Conservation (phyloP, 2,113 vertebrate species). For the Holacanthus passer region DNA sequence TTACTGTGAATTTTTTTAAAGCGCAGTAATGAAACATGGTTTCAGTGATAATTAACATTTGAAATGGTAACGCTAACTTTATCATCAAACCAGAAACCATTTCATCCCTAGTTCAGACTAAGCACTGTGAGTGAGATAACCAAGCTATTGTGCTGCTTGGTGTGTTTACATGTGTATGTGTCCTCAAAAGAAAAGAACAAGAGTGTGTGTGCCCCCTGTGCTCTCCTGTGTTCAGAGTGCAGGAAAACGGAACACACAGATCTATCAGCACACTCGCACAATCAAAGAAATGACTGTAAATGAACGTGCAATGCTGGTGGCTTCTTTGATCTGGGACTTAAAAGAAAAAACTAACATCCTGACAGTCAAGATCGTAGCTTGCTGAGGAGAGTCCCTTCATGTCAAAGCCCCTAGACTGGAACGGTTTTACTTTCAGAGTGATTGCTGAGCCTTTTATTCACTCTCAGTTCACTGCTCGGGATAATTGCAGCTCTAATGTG, state of each 20-base stretch:
- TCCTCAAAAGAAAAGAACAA: constrained; percentile 13
- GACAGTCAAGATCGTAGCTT: neutral
- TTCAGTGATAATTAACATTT: too few species aligned
- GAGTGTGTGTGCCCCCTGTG: neutral
- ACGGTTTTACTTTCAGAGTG: neutral
- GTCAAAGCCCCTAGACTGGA: neutral
- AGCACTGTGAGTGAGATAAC: neutral
- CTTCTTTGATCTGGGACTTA: neutral
- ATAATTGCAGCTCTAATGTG: constrained; percentile 36
- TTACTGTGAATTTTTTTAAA: too few species aligned
- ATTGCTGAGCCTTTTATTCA: neutral
- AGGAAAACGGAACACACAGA: constrained; percentile 16
- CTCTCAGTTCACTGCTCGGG: neutral
- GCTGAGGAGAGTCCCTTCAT: neutral
- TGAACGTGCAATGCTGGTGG: neutral
- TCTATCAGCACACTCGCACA: neutral
- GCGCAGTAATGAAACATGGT: too few species aligned
- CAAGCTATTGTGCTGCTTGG: neutral
- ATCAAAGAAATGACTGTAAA: constrained; percentile 14
- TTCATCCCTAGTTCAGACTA: neutral
- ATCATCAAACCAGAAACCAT: too few species aligned
- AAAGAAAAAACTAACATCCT: constrained; percentile 10
- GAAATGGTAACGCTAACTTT: too few species aligned
- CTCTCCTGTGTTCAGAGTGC: constrained; percentile 5
- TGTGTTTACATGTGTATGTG: neutral